phyloP scores from a whole-genome alignment of 2,888 invertebrate species.

The Ceriagrion tenellum region DNA sequence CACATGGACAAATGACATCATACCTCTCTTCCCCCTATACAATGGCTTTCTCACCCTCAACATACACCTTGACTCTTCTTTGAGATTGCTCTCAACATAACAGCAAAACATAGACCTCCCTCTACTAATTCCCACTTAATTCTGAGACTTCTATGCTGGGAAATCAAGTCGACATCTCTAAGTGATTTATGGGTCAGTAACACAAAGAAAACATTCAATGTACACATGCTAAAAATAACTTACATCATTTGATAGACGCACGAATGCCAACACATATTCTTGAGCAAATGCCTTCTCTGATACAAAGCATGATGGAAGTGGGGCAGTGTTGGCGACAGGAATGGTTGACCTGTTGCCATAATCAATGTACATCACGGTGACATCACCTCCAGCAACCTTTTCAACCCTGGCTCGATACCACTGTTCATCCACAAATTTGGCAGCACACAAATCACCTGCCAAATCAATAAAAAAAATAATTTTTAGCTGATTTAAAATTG shows the following conservation, averaged over 20 bases:
- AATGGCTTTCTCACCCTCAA: too few relatives aligned
- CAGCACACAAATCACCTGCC: constrained; percentile 91
- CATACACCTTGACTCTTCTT: too few relatives aligned
- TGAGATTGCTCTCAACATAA: too few relatives aligned
- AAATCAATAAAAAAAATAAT: background rate
- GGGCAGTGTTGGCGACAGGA: constrained; percentile 86
- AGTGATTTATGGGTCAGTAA: background rate
- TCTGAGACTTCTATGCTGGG: background rate
- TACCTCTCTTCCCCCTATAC: too few relatives aligned
- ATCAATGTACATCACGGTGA: constrained; percentile 93
- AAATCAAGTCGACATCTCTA: background rate
- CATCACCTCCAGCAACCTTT: constrained; percentile 83
- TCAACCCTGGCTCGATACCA: constrained; percentile 99
- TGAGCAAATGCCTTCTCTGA: constrained; percentile 89
- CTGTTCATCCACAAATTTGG: constrained; percentile 90
- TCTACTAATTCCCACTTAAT: background rate
- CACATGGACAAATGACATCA: too few relatives aligned
- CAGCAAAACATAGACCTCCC: background rate
- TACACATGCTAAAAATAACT: constrained; percentile 74
- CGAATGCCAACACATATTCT: constrained; percentile 93
- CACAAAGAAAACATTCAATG: background rate
- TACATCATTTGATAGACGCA: constrained; percentile 91
- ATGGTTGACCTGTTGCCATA: constrained; percentile 96
- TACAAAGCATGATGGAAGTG: constrained; percentile 88
- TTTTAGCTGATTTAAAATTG: too few relatives aligned